A percentile compares a stretch with the other conserved stretches of the same genome.
Evolutionary conservation across 2,888 invertebrate genomes (phyloP).

Genomic region (Cheilosia variabilis): DNA sequence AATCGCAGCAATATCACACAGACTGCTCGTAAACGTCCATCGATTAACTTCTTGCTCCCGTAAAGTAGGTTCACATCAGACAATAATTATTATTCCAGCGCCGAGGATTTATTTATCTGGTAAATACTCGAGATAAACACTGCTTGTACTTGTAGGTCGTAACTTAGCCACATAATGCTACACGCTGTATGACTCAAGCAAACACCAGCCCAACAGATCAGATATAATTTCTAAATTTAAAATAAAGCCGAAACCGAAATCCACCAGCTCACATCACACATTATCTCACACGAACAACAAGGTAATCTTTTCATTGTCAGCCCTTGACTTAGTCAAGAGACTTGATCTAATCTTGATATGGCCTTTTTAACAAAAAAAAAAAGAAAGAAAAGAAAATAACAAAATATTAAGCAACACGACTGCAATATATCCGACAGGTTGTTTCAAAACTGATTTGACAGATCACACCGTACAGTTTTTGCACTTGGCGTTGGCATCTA

Average conservation of each 20-base stretch:
- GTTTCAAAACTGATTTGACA: constrained; percentile 7
- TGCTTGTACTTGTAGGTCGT: constrained; percentile 43
- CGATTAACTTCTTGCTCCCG: constrained; percentile 6
- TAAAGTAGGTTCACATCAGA: constrained; percentile 17
- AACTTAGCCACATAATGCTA: constrained; percentile 52
- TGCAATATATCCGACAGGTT: background rate
- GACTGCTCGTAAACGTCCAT: constrained; percentile 5
- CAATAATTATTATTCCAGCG: constrained; percentile 37
- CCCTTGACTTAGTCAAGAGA: constrained; percentile 53
- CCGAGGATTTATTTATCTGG: constrained; percentile 41
- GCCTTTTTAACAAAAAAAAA: background rate
- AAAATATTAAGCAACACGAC: background rate
- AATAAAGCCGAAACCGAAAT: constrained; percentile 12
- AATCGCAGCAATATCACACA: background rate
- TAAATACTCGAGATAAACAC: constrained; percentile 43
- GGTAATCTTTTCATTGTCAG: constrained; percentile 54
- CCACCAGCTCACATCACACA: constrained; percentile 9
- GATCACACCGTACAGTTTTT: constrained; percentile 22
- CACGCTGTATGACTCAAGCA: constrained; percentile 33
- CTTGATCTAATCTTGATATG: constrained; percentile 23
- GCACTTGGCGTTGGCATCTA: constrained; percentile 1
- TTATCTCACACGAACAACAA: constrained; percentile 35
- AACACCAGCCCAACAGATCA: background rate
- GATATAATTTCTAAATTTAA: constrained; percentile 37
- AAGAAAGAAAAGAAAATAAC: too few species aligned